Evolutionary conservation across 1,140 invertebrate genomes (phyloP), one percentile per base, ranked within the genome.

Genomic region (Ganaspis sp.): DNA sequence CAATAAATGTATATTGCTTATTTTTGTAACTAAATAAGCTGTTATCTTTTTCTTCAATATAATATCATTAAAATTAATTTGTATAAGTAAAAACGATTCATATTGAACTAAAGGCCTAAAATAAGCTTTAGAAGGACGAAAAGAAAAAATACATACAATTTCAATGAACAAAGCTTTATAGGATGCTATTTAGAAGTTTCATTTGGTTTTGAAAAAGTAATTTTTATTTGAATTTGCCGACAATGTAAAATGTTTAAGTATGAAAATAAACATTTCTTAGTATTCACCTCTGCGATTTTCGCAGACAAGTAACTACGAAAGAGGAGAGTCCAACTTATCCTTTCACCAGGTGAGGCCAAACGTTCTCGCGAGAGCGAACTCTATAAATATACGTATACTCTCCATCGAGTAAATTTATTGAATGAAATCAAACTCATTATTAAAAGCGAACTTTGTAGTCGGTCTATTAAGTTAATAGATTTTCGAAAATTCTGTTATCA

Each of bases 321-420:
- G 53, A 54, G 54, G 21, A 64, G 9, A 12, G 54, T 64, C 21
- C 21, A 64, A 64, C 54, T 64, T 64, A 64, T 64, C 54, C 54
- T 64, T 64, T 64, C 54, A 64, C 54, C 54, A 64, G 21, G 8
- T 64, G 54, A 64, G 54, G 54, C 54, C 54, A 64, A 23, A 64
- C 54, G 54, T 64, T 64, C 21, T 64, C 54, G 54, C 54, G 23
- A 64, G 21, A 64, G 54, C 21, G 12, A 64, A 64, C 54, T n/a
- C n/a, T 64, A 64, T 64, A 64, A 64, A 64, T 64, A 64, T 64
- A 64, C 54, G 23, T 26, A 26, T 29, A 23, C 54, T 64, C 23
- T 26, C 54, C 54, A 12, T 26, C 54, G 23, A 64, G 12, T 54
- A 54, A 23, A 54, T 54, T 54, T 19, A 11, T 54, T 54, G 8